Conservation (phyloP, 2,797 vertebrate species). For the Coranthus polyacanthus region DNA sequence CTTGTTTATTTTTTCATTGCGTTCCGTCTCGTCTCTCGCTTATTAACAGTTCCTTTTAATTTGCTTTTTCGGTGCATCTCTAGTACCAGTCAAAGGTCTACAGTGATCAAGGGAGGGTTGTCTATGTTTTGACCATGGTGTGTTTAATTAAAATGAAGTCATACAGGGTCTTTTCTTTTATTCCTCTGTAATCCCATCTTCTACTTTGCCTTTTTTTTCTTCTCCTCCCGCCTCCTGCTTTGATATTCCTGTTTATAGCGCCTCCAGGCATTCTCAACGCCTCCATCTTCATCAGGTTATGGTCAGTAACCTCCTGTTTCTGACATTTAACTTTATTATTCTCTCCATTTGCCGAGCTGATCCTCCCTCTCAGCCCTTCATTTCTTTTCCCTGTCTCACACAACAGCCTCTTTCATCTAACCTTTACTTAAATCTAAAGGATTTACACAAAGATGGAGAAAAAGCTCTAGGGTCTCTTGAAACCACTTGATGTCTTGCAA, state of each 20-base stretch:
- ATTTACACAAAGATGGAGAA: conserved; percentile 33
- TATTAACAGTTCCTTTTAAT: conserved; percentile 4
- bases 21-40: conserved; percentile 2
- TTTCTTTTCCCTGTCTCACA: conserved; percentile 2
- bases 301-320: conserved; percentile 27
- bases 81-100: too few relatives aligned
- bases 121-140: too few relatives aligned
- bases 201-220: neutral
- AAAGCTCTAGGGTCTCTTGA: conserved; percentile 12
- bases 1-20: conserved; percentile 5
- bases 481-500: conserved; percentile 19
- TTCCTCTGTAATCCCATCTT: neutral
- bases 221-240: neutral
- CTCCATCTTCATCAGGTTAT: conserved; percentile 12
- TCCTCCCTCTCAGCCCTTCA: conserved; percentile 18
- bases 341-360: conserved; percentile 6
- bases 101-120: too few relatives aligned
- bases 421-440: conserved; percentile 48
- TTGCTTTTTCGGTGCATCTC: too few relatives aligned
- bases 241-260: conserved; percentile 8
- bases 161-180: neutral
- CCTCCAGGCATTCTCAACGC: conserved; percentile 17
- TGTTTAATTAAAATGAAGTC: neutral
- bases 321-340: conserved; percentile 60
- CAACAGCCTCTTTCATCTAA: conserved; percentile 33